phyloP scores from a whole-genome alignment of 2,888 invertebrate species.

The Meloe dianella region DNA sequence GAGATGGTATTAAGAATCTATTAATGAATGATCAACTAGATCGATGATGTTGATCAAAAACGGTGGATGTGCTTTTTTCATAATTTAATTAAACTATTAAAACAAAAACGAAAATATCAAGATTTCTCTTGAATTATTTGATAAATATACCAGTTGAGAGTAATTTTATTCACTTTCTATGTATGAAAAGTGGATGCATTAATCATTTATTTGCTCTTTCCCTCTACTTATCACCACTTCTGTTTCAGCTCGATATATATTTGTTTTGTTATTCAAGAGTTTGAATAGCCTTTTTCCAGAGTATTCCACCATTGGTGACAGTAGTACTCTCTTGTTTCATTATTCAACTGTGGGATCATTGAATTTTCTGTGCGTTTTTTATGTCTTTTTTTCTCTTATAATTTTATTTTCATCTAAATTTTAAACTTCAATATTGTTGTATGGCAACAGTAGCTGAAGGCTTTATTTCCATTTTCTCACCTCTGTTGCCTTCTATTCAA shows the following conservation, averaged over 20 bases:
- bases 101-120: no score
- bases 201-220: not conserved
- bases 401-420: no score
- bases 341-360: not conserved
- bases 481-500: not conserved
- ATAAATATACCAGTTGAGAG: no score
- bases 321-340: not conserved
- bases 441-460: not conserved
- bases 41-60: not conserved
- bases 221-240: not conserved
- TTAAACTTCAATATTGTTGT: no score
- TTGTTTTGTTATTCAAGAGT: constrained; percentile 2
- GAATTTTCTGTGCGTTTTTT: not conserved
- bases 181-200: no score
- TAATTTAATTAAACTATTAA: no score
- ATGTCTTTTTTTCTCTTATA: not conserved
- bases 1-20: not conserved
- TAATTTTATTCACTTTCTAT: no score
- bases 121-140: no score
- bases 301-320: not conserved
- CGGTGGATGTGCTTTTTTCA: no score
- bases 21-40: not conserved
- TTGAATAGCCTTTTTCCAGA: not conserved
- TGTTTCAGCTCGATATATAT: not conserved
- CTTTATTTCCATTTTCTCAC: not conserved